A percentile compares a stretch with the other conserved stretches of the same genome.
Evolutionary conservation across 2,888 invertebrate genomes (phyloP).

Genomic region (Criorhina ranunculi): DNA sequence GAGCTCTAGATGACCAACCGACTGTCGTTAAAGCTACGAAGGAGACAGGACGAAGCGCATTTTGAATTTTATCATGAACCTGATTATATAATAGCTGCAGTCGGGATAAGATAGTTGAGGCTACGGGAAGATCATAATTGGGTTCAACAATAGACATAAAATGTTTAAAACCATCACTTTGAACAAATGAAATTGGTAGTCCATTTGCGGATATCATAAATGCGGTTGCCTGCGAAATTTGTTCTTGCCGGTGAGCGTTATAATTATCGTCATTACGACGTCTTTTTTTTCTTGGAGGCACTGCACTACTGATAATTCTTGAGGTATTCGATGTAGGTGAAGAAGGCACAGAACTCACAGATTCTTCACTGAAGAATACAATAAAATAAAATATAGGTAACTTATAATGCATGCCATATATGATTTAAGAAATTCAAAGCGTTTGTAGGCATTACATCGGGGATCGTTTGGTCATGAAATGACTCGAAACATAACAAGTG

Average conservation of each 20-base stretch:
- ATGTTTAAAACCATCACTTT: constrained; percentile 33
- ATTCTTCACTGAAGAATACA: too few relatives aligned
- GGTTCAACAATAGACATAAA: constrained; percentile 29
- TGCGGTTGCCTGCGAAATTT: constrained; percentile 26
- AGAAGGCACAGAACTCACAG: too few relatives aligned
- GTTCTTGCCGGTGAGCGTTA: constrained; percentile 17
- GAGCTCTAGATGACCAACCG: constrained; percentile 31
- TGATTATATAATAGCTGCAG: constrained; percentile 30
- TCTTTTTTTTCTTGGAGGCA: constrained; percentile 17
- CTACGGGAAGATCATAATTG: constrained; percentile 12
- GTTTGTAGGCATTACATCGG: too few relatives aligned
- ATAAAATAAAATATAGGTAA: too few relatives aligned
- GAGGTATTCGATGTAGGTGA: too few relatives aligned
- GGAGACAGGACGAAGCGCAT: constrained; percentile 8
- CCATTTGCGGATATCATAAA: constrained; percentile 25
- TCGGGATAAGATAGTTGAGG: constrained; percentile 24
- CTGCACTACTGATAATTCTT: too few relatives aligned
- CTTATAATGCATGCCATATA: too few relatives aligned
- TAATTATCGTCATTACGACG: constrained; percentile 14
- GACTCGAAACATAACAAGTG: too few relatives aligned
- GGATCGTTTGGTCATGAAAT: too few relatives aligned
- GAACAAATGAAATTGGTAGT: constrained; percentile 30
- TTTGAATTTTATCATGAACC: constrained; percentile 11
- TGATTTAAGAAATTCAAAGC: too few relatives aligned
- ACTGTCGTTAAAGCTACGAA: constrained; percentile 29